Conservation (phyloP, 2,113 vertebrate species). For the Procapra przewalskii region DNA sequence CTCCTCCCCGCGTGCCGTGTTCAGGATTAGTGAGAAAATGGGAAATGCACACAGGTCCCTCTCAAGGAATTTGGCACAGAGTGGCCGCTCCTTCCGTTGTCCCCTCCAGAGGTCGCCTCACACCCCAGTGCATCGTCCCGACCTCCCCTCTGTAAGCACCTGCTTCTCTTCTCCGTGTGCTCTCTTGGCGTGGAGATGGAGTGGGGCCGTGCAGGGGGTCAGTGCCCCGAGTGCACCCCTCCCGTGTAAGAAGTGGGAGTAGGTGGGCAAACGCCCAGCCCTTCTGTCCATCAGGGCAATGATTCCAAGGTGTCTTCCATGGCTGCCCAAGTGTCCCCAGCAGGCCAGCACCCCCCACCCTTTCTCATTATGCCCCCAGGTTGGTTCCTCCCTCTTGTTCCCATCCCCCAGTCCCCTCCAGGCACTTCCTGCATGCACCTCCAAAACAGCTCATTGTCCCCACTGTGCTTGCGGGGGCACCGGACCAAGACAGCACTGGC, state of each 20-base stretch:
- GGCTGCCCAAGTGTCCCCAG: neutral
- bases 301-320: neutral
- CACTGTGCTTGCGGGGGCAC: neutral
- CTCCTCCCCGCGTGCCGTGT: rapidly evolving
- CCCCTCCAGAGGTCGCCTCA: neutral
- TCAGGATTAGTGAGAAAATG: rapidly evolving
- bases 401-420: neutral
- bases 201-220: rapidly evolving
- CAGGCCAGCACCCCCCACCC: neutral
- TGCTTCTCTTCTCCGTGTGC: rapidly evolving
- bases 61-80: neutral
- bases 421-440: neutral
- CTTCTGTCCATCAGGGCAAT: neutral
- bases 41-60: rapidly evolving
- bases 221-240: neutral
- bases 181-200: neutral
- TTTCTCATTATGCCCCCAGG: neutral
- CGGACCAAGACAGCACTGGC: neutral
- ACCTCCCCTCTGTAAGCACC: neutral
- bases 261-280: neutral
- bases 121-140: rapidly evolving
- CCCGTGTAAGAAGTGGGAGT: rapidly evolving
- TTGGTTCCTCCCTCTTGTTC: neutral
- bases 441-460: neutral
- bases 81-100: rapidly evolving